Evolutionary conservation across 1,140 invertebrate genomes (phyloP).

Genomic region (Diachasmimorpha longicaudata): DNA sequence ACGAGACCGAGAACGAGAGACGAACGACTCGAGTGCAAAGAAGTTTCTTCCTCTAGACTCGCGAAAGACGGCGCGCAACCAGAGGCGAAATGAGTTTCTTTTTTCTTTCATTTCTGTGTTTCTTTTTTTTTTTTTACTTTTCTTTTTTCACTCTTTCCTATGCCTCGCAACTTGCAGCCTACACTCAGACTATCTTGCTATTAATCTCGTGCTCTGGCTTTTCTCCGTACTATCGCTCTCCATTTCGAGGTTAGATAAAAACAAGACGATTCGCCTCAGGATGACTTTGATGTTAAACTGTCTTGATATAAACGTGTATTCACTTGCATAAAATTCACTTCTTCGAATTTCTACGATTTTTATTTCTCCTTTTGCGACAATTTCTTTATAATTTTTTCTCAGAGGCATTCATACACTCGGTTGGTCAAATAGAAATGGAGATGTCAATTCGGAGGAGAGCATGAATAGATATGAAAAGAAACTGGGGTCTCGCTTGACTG

Average conservation of each 20-base stretch:
- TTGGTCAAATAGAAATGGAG: slow-evolving; percentile 1
- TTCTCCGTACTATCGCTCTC: slow-evolving; percentile 14
- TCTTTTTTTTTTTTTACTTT: background rate
- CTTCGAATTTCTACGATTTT: background rate
- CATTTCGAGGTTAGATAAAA: slow-evolving; percentile 7
- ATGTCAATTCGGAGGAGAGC: background rate
- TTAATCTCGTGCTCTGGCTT: slow-evolving; percentile 15
- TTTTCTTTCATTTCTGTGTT: slow-evolving; percentile 8
- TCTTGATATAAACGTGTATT: slow-evolving; percentile 4
- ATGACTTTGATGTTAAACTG: slow-evolving; percentile 10
- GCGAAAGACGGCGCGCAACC: background rate
- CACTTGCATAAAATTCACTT: background rate
- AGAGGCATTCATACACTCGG: background rate
- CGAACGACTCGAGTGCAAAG: slow-evolving; percentile 18
- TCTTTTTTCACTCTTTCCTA: background rate
- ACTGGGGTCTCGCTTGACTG: background rate
- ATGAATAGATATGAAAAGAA: background rate
- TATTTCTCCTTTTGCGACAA: background rate
- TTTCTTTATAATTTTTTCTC: background rate
- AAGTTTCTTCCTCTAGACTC: slow-evolving; percentile 14
- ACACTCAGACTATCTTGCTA: slow-evolving; percentile 18
- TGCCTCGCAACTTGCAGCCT: background rate
- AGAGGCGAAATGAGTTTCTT: slow-evolving; percentile 10
- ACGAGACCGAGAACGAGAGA: background rate
- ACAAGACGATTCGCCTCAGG: slow-evolving; percentile 4